Percentiles rank a stretch among this genome's conserved stretches.
phyloP scores from a whole-genome alignment of 2,113 vertebrate species.

The Cheirogaleus medius region DNA sequence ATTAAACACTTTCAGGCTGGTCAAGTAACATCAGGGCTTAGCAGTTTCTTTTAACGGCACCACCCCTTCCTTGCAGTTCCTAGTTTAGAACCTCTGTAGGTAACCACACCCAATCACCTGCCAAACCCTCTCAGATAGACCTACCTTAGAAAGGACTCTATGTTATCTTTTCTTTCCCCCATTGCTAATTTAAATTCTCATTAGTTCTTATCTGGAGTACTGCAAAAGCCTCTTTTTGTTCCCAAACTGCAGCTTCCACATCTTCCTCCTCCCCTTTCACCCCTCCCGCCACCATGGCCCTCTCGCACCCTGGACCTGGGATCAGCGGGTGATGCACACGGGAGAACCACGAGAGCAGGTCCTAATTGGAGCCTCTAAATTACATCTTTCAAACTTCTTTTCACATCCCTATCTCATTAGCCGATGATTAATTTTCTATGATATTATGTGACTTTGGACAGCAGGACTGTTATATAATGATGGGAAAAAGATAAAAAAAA shows the following conservation, averaged over 20 bases:
- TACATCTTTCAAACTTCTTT: slow-evolving; percentile 54
- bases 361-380: slow-evolving; percentile 61
- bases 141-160: not conserved
- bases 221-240: not conserved
- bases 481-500: not conserved
- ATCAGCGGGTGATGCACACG: not conserved
- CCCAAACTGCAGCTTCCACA: not conserved
- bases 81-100: not conserved
- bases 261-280: not conserved
- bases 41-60: not conserved
- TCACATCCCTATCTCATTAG: slow-evolving; percentile 57
- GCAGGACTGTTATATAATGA: slow-evolving; percentile 38
- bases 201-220: not conserved
- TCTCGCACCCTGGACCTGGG: not conserved
- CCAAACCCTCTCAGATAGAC: not conserved
- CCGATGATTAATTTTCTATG: slow-evolving; percentile 60
- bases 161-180: too few species aligned
- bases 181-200: not conserved
- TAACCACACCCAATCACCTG: not conserved
- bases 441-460: slow-evolving; percentile 52
- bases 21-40: not conserved
- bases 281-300: fast-evolving
- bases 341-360: not conserved
- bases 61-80: not conserved
- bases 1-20: not conserved